These are phyloP conservation scores for Microctonus brassicae DNA, from an alignment of 2,888 invertebrate species.

Conservation along the genomic window DNA sequence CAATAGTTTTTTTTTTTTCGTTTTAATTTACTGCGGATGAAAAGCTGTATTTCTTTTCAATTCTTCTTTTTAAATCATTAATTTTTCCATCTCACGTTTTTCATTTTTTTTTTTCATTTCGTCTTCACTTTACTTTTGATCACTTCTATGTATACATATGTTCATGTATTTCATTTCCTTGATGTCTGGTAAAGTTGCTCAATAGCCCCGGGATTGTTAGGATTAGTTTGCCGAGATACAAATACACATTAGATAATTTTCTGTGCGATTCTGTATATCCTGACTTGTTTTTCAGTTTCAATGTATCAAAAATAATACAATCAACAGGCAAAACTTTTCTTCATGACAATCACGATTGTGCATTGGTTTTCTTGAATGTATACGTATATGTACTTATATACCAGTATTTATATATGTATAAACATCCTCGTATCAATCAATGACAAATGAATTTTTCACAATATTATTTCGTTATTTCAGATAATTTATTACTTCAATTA, in stretches of 20 bases:
- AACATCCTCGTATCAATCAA: neutral
- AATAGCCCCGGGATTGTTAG: slow-evolving; percentile 23
- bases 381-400: neutral
- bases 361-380: neutral
- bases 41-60: neutral
- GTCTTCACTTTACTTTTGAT: neutral
- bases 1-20: too few species aligned
- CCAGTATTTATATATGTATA: neutral
- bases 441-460: slow-evolving; percentile 19
- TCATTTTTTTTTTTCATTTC: slow-evolving; percentile 2
- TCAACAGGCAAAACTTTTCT: slow-evolving; percentile 23
- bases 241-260: neutral
- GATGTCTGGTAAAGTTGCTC: slow-evolving; percentile 27
- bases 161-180: neutral
- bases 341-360: neutral
- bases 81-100: neutral
- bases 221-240: slow-evolving; percentile 24
- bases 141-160: neutral
- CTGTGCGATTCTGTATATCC: neutral
- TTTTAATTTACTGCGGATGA: too few species aligned
- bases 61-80: neutral
- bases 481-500: slow-evolving; percentile 7
- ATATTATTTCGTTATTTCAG: slow-evolving; percentile 11
- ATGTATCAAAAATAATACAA: slow-evolving; percentile 28
- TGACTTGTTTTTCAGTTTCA: slow-evolving; percentile 19